A percentile compares a stretch with the other conserved stretches of the same genome.
These are phyloP conservation scores for Picathartes gymnocephalus DNA, from an alignment of 2,113 vertebrate genomes.

Conservation along the genomic window DNA sequence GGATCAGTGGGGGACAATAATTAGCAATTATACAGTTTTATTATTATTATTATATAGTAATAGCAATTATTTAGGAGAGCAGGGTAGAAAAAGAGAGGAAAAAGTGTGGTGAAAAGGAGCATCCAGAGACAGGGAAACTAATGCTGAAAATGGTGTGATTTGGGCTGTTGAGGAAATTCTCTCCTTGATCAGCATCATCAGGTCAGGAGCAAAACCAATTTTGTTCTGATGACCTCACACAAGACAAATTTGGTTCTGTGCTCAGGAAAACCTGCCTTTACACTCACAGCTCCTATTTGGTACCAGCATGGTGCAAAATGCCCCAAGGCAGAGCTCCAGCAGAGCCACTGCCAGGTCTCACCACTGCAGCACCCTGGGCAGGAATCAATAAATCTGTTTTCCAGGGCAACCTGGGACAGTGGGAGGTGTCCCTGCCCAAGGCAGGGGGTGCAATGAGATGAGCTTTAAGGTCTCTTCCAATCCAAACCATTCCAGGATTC, in stretches of 20 bases:
- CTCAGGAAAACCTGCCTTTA: background rate
- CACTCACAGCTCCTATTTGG: rapidly evolving
- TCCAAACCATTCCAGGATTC: background rate
- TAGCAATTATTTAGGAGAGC: background rate
- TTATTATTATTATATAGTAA: background rate
- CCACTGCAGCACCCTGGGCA: background rate
- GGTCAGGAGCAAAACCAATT: background rate
- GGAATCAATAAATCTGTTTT: background rate
- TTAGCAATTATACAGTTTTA: background rate
- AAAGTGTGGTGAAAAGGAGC: background rate
- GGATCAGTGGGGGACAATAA: background rate
- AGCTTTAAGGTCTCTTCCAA: background rate
- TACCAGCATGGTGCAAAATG: background rate
- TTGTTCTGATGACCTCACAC: background rate
- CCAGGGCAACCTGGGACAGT: background rate
- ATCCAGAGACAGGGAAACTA: background rate
- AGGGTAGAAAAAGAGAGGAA: background rate
- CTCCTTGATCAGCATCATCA: background rate
- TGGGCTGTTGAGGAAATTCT: background rate
- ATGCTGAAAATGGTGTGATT: background rate
- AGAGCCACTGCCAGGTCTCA: background rate
- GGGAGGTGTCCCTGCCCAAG: background rate
- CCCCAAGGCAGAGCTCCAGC: background rate
- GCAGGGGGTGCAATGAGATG: background rate
- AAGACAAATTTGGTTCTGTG: background rate